A percentile compares a stretch with the other conserved stretches of the same genome.
Evolutionary conservation across 2,113 vertebrate species (phyloP).

Genomic region (Agapornis roseicollis): DNA sequence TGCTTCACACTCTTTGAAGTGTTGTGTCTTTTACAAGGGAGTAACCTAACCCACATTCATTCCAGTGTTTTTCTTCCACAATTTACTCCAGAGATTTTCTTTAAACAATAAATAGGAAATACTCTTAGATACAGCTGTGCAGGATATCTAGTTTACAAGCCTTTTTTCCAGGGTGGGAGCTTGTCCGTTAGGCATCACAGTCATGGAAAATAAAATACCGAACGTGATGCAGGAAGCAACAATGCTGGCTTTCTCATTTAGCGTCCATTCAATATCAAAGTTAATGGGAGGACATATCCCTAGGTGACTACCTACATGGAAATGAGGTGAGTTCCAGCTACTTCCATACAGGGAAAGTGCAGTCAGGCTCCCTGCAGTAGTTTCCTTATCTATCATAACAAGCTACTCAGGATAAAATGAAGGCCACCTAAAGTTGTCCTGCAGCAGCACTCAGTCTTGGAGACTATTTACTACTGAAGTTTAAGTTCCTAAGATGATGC

Average conservation of each 20-base stretch:
- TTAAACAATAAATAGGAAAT: conserved; percentile 71
- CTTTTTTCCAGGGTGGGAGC: conserved; percentile 69
- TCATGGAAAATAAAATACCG: conserved; percentile 63
- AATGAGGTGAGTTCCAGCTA: background rate
- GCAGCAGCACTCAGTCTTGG: background rate
- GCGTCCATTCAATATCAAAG: background rate
- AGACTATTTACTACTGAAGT: background rate
- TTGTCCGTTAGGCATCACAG: background rate
- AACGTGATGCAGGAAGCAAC: conserved; percentile 66
- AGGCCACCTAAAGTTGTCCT: background rate
- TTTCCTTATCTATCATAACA: background rate
- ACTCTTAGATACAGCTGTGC: conserved; percentile 64
- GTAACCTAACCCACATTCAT: background rate
- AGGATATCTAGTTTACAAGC: conserved; percentile 68
- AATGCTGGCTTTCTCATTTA: conserved; percentile 23
- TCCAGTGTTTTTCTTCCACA: conserved; percentile 64
- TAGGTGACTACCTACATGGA: background rate
- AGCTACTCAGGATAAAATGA: background rate
- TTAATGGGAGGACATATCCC: background rate
- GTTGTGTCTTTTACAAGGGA: background rate
- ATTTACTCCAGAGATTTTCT: conserved; percentile 61
- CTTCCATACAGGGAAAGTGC: background rate
- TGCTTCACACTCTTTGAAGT: conserved; percentile 9
- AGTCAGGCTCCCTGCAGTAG: background rate
- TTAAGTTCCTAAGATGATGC: background rate